Percentiles rank a stretch among this genome's conserved stretches.
Conservation (phyloP, 2,888 invertebrate species). For the Autographa gamma region DNA sequence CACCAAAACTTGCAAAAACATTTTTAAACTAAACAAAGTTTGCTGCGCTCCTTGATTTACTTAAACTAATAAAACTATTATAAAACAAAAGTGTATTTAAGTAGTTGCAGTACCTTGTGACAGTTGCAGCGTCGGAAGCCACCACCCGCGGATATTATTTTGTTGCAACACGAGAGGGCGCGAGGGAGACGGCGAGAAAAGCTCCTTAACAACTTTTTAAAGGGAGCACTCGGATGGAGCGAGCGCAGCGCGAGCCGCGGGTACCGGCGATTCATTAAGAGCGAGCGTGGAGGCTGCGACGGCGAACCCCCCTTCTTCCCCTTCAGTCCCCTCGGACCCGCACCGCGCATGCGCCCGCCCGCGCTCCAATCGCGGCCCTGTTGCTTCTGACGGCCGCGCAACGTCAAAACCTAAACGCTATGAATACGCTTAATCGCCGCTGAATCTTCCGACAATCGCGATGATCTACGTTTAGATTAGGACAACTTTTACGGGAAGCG, state of each 20-base stretch:
- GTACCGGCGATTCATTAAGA: slow-evolving; percentile 87
- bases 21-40: slow-evolving; percentile 29
- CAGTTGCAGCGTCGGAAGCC: slow-evolving; percentile 63
- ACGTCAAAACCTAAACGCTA: slow-evolving; percentile 85
- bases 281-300: slow-evolving; percentile 84
- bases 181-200: slow-evolving; percentile 82
- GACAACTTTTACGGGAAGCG: slow-evolving; percentile 71
- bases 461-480: slow-evolving; percentile 80
- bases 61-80: slow-evolving; percentile 47
- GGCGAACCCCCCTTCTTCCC: slow-evolving; percentile 71
- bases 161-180: slow-evolving; percentile 78
- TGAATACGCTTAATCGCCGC: slow-evolving; percentile 85
- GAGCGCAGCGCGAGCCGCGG: slow-evolving; percentile 86
- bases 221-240: slow-evolving; percentile 76
- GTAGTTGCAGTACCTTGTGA: slow-evolving; percentile 68
- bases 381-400: slow-evolving; percentile 85
- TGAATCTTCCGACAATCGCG: slow-evolving; percentile 80
- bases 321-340: slow-evolving; percentile 49
- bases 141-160: slow-evolving; percentile 72
- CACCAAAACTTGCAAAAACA: slow-evolving; percentile 24
- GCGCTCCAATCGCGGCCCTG: slow-evolving; percentile 84
- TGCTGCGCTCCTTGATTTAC: slow-evolving; percentile 21
- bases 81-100: slow-evolving; percentile 54
- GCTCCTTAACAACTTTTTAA: slow-evolving; percentile 80
- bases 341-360: slow-evolving; percentile 75